phyloP scores from a whole-genome alignment of 2,888 invertebrate genomes.

The Sphaerophoria rueppellii region DNA sequence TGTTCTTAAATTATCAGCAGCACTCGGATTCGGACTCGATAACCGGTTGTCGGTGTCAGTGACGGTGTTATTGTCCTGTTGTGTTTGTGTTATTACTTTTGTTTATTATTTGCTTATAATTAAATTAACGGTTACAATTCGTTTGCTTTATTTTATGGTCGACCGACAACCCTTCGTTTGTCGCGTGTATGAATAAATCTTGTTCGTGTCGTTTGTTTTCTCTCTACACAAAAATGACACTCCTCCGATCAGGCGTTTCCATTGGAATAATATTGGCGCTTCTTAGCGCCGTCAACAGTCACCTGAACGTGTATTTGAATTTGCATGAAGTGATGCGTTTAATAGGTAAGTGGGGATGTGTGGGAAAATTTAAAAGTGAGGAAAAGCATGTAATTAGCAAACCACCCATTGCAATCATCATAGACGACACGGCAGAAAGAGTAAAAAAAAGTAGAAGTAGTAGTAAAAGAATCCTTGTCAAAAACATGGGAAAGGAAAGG shows the following conservation, averaged over 20 bases:
- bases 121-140: constrained; percentile 67
- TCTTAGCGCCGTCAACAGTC: constrained; percentile 77
- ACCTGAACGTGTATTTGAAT: constrained; percentile 80
- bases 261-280: constrained; percentile 80
- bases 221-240: constrained; percentile 73
- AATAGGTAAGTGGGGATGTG: constrained; percentile 78
- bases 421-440: neutral
- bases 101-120: constrained; percentile 67
- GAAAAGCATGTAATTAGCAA: neutral
- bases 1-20: constrained; percentile 8
- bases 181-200: constrained; percentile 1
- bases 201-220: neutral
- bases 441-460: constrained; percentile 5
- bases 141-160: constrained; percentile 47
- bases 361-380: constrained; percentile 3
- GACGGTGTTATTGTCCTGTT: neutral
- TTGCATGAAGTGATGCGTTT: constrained; percentile 80
- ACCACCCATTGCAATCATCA: neutral
- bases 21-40: neutral
- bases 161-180: constrained; percentile 45
- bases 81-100: constrained; percentile 43
- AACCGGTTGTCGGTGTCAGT: neutral
- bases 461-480: neutral
- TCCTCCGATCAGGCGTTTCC: constrained; percentile 74
- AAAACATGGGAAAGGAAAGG: neutral